Conservation (phyloP, 2,888 invertebrate genomes). For the Salpingus planirostris region DNA sequence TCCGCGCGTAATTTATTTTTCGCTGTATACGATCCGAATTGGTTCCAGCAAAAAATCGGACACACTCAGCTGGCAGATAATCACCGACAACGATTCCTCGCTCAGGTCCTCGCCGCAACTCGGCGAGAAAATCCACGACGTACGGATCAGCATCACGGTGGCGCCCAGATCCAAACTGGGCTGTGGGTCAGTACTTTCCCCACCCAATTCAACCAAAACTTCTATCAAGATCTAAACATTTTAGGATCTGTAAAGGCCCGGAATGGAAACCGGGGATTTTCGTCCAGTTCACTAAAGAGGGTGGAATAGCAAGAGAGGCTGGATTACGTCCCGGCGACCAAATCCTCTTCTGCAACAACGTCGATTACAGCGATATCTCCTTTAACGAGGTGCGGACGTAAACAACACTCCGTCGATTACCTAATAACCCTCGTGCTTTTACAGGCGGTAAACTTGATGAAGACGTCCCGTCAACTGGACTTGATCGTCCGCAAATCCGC, state of each 20-base stretch:
- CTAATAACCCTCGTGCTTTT: slow-evolving; percentile 17
- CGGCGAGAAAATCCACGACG: slow-evolving; percentile 52
- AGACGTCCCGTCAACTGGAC: slow-evolving; percentile 66
- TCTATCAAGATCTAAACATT: slow-evolving; percentile 5
- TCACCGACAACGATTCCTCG: slow-evolving; percentile 45
- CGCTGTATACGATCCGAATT: too few species aligned
- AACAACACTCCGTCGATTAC: too few species aligned
- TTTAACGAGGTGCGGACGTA: slow-evolving; percentile 67
- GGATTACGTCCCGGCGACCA: slow-evolving; percentile 87
- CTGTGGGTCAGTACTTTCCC: slow-evolving; percentile 55
- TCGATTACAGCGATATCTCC: slow-evolving; percentile 64
- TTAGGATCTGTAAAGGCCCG: slow-evolving; percentile 75
- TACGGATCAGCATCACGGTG: slow-evolving; percentile 68
- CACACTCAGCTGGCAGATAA: slow-evolving; percentile 77
- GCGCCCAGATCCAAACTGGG: slow-evolving; percentile 77
- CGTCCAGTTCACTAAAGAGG: slow-evolving; percentile 82
- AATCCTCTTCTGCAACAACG: slow-evolving; percentile 81
- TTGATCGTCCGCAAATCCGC: slow-evolving; percentile 69
- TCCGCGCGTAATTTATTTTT: neutral
- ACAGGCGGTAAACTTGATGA: slow-evolving; percentile 76
- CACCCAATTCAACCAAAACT: neutral
- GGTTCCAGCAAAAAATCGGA: slow-evolving; percentile 63
- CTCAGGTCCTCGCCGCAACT: slow-evolving; percentile 49
- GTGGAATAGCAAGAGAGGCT: slow-evolving; percentile 79
- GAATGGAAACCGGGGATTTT: slow-evolving; percentile 82